Evolutionary conservation across 2,888 invertebrate genomes (phyloP).

Genomic region (Prosapia bicincta): DNA sequence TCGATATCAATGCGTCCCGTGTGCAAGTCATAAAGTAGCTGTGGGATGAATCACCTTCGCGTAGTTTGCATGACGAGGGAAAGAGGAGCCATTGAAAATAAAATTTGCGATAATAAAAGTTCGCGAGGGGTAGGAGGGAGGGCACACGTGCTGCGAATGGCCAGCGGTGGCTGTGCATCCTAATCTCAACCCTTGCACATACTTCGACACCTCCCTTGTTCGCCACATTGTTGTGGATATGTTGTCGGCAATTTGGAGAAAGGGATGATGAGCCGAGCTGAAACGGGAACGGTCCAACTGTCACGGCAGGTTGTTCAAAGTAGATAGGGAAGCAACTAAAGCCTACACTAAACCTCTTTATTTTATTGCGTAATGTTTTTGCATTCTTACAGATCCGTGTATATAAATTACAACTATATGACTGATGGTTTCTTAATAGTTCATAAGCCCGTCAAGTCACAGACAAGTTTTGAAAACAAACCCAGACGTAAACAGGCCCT

Average conservation of each 20-base stretch:
- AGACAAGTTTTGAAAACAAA: too few species aligned
- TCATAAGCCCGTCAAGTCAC: too few species aligned
- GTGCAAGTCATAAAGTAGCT: neutral
- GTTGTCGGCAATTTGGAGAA: neutral
- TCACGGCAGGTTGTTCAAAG: too few species aligned
- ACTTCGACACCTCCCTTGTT: neutral
- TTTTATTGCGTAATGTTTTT: too few species aligned
- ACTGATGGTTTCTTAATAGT: too few species aligned
- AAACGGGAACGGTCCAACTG: too few species aligned
- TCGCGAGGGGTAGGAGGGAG: conserved; percentile 1
- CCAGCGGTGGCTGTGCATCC: conserved; percentile 8
- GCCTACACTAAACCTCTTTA: too few species aligned
- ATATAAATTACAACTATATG: too few species aligned
- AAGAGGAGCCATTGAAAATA: conserved; percentile 25
- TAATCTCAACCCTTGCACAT: neutral
- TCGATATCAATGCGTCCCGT: neutral
- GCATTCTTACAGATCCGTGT: too few species aligned
- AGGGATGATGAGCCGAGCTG: too few species aligned
- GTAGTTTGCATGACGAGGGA: neutral
- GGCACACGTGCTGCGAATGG: conserved; percentile 21
- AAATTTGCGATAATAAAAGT: conserved; percentile 28
- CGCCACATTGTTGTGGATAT: neutral
- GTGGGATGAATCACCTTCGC: neutral
- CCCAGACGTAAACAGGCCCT: too few species aligned
- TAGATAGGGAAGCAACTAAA: too few species aligned